A percentile compares a stretch with the other conserved stretches of the same genome.
These are phyloP conservation scores for Halcyon malimbica DNA, from an alignment of 2,113 vertebrate species.

Conservation along the genomic window DNA sequence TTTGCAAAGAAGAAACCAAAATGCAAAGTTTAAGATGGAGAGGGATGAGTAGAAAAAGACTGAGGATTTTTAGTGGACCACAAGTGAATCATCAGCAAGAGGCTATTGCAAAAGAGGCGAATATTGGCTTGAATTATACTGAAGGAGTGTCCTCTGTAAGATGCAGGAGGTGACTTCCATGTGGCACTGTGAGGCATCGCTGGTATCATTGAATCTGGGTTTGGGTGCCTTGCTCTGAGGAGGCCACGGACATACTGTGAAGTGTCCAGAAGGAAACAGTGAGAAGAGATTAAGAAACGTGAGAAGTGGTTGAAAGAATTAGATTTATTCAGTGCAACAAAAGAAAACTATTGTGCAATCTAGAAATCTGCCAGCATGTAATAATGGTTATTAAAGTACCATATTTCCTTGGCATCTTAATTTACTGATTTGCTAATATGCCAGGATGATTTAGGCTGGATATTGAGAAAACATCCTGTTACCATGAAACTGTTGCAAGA, in stretches of 20 bases:
- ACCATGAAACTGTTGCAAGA: constrained; percentile 19
- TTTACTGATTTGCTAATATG: constrained; percentile 54
- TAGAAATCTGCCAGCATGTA: background rate
- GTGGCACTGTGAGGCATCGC: background rate
- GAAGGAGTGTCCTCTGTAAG: background rate
- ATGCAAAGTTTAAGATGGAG: background rate
- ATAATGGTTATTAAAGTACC: constrained; percentile 20
- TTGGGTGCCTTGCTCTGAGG: background rate
- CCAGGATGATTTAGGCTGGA: constrained; percentile 35
- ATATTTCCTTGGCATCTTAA: constrained; percentile 41
- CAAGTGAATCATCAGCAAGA: background rate
- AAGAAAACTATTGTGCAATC: constrained; percentile 43
- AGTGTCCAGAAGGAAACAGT: background rate
- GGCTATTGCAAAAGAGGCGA: background rate
- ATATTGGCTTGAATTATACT: background rate
- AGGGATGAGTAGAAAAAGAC: background rate
- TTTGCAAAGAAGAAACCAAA: background rate
- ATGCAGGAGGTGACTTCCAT: background rate
- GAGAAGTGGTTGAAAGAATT: constrained; percentile 11
- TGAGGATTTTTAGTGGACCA: background rate
- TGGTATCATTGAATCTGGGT: background rate
- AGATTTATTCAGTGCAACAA: background rate
- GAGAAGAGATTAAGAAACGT: background rate
- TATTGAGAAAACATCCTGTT: constrained; percentile 55
- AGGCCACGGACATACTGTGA: background rate